These are phyloP conservation scores for Dascyllus trimaculatus DNA, from an alignment of 2,113 vertebrate species.

Conservation along the genomic window DNA sequence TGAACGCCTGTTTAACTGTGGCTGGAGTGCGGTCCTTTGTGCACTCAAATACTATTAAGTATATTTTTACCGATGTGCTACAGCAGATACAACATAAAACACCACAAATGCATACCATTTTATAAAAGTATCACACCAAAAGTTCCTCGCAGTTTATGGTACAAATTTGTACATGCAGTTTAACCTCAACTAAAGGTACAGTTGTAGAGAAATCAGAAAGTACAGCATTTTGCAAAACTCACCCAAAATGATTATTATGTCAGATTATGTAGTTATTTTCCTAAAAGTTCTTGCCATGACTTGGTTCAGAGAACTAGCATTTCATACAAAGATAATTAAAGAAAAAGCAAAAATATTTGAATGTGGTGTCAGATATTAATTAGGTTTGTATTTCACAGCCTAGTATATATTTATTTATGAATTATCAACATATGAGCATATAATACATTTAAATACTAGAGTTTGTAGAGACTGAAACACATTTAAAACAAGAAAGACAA, in stretches of 20 bases:
- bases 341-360: too few relatives aligned
- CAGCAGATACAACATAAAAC: not conserved
- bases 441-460: too few relatives aligned
- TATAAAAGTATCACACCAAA: not conserved
- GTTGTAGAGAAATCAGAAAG: not conserved
- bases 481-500: too few relatives aligned
- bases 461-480: too few relatives aligned
- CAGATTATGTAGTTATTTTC: not conserved
- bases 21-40: slow-evolving; percentile 20
- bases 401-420: too few relatives aligned
- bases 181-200: too few relatives aligned
- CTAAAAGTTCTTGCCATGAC: not conserved
- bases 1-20: slow-evolving; percentile 30
- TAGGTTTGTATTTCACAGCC: too few relatives aligned
- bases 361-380: too few relatives aligned
- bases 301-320: not conserved
- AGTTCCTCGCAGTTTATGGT: not conserved
- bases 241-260: not conserved
- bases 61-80: not conserved
- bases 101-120: not conserved
- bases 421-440: too few relatives aligned
- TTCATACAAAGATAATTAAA: too few relatives aligned
- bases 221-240: too few relatives aligned
- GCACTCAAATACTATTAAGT: slow-evolving; percentile 11
- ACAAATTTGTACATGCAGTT: not conserved